Conservation (phyloP, 1,140 invertebrate species). For the Brachystomella parvula region DNA sequence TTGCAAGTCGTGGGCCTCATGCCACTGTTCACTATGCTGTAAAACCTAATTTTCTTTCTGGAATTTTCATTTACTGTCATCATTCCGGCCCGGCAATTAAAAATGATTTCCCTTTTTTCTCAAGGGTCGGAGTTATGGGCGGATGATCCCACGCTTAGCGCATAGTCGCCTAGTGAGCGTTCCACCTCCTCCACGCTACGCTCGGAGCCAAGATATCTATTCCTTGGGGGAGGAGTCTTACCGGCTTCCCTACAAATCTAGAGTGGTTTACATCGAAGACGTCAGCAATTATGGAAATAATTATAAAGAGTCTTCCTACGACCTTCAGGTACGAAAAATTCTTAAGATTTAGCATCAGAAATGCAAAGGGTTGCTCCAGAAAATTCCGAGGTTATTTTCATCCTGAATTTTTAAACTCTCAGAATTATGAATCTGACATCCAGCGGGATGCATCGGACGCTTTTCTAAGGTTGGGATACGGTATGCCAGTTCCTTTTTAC, state of each 20-base stretch:
- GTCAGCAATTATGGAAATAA: neutral
- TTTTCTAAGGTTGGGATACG: neutral
- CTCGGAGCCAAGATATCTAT: constrained; percentile 1
- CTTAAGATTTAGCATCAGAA: too few species aligned
- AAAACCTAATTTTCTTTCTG: neutral
- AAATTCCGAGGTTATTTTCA: neutral
- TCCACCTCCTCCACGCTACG: neutral
- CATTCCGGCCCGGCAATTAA: too few species aligned
- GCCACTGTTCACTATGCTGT: neutral
- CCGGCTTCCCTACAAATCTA: neutral
- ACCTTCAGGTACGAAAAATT: neutral
- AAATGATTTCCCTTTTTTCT: neutral
- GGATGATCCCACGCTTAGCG: neutral
- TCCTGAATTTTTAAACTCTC: neutral
- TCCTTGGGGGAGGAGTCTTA: neutral
- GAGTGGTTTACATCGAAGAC: constrained; percentile 1
- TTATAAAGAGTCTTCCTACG: neutral
- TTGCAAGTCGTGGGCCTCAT: too few species aligned
- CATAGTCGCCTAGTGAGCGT: neutral
- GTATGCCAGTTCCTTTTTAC: neutral
- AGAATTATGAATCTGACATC: neutral
- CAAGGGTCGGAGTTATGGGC: neutral
- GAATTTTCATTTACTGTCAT: too few species aligned
- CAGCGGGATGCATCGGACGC: neutral
- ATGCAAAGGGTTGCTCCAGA: too few species aligned